Evolutionary conservation across 2,113 vertebrate species (phyloP).

Genomic region (Kryptolebias marmoratus): DNA sequence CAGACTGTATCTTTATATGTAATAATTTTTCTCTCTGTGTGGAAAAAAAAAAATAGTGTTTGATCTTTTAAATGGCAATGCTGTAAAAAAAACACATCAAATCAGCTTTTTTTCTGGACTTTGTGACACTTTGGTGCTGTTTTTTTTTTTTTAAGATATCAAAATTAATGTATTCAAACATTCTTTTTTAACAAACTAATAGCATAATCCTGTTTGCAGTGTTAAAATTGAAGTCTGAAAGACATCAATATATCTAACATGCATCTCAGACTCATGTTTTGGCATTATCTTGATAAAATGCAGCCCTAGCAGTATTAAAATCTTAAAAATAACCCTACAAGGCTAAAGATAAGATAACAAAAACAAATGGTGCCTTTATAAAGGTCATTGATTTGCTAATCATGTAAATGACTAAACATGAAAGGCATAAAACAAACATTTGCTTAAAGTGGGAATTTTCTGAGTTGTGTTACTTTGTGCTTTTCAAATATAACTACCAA

Average conservation of each 20-base stretch:
- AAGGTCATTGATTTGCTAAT: too few species aligned
- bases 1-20: neutral
- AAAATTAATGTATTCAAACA: conserved; percentile 18
- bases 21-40: neutral
- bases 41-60: neutral
- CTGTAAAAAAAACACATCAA: conserved; percentile 50
- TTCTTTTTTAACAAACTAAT: conserved; percentile 9
- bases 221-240: conserved; percentile 21
- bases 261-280: neutral
- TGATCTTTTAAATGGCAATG: conserved; percentile 25
- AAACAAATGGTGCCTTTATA: conserved; percentile 3
- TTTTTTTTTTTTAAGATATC: conserved; percentile 27
- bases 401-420: too few species aligned
- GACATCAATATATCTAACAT: conserved; percentile 1
- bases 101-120: conserved; percentile 11
- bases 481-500: too few species aligned
- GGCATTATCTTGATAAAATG: conserved; percentile 22
- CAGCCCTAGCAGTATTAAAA: conserved; percentile 13
- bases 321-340: neutral
- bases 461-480: too few species aligned
- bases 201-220: neutral
- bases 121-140: conserved; percentile 6
- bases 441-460: too few species aligned
- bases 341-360: conserved; percentile 2
- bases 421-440: too few species aligned